Base-by-base conservation (phyloP, 1,140 invertebrate genomes). In the Bilobella aurantiaca region DNA sequence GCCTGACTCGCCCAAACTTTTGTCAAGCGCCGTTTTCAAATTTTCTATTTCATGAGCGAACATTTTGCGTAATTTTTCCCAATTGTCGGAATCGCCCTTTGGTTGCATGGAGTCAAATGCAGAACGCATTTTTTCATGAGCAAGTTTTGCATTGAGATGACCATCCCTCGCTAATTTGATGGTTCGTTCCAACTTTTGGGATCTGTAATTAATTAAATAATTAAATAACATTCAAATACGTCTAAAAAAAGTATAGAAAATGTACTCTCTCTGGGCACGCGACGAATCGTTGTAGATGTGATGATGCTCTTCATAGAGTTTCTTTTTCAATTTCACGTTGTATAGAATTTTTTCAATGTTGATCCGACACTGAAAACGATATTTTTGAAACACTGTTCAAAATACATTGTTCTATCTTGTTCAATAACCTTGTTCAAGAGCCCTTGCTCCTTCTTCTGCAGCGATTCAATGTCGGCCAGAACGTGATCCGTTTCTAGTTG, bases 41-140 rank as follows among this genome's bases (percentile, higher is more conserved):
- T 69, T 66, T 1, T 34, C 21, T 53, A 73, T 73, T 66, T 73
- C 71, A 25, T 49, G 28, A 1, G 49, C 21, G 14, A 73, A 64
- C 58, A 73, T 62, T 3, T 49, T 27, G 1, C 31, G 37, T 18
- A 73, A 47, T 65, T 67, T 73, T 27, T 73, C 64, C 68, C 71
- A 73, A 37, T 67, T 66, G 23, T 47, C 66, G 1, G 23, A 42
- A 21, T 68, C 64, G 18, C 60, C 49, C 23, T 64, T 67, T 1
- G 68, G 71, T 14, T 56, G 62, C 0, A 57, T 62, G 14, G 65
- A 28, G 1, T 70, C 71, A 59, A 67, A 73, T n/a, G 69, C 68
- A 27, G 59, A 12, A 21, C 66, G 30, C 66, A 73, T 66, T 56
- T 73, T 73, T 27, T 73, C 71, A 37, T 70, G 64, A 1, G 68